Evolutionary conservation across 92 coral and sea anemone genomes (phyloP), one percentile per base, ranked within the genome.

Genomic region (Phenganax marumi): DNA sequence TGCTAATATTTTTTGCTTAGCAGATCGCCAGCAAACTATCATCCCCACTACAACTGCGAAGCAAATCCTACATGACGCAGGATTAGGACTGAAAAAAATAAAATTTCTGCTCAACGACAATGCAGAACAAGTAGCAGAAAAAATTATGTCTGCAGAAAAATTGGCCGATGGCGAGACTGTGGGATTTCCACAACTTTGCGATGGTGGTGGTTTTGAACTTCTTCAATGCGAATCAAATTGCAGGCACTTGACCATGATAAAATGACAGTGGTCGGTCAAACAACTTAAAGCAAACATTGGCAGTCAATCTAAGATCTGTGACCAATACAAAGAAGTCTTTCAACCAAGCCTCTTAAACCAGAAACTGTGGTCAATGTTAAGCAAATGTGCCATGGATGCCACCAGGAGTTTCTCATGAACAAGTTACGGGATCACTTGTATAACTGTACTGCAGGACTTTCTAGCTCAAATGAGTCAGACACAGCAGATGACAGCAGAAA

Each of bases 171-270:
- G 85, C 43, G 85, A 81, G 7, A 26, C 25, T 52, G 72, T 64
- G 49, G 83, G 89, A 54, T 86, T 81, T 68, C 89, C 89, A 22
- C 73, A 74, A 50, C 78, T 86, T 50, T 39, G 76, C 24, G 60
- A 80, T 21, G 86, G 91, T 60, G 88, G 91, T 11, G 88, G 91
- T 55, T 84, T 88, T 64, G 88, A 88, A 54, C 73, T 88, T 81
- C 63, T 88, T 85, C 88, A 79, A 77, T 80, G 88, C 71, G 46
- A 33, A 75, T 65, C 88, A 66, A 88, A 88, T 52, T 88, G 88
- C 79, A 79, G 88, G 25, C 69, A 79, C 64, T 64, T 84, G 70
- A n/a, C 84, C 58, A 75, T 79, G 76, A 84, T 84, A 52, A 47
- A 64, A 50, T 68, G 62, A 25, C 74, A 60, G 61, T 88, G 86